Evolutionary conservation across 37 sponge, comb jelly and placozoan genomes (phyloP), one percentile per base, ranked within the genome.

Genomic region (Spongia lamella): DNA sequence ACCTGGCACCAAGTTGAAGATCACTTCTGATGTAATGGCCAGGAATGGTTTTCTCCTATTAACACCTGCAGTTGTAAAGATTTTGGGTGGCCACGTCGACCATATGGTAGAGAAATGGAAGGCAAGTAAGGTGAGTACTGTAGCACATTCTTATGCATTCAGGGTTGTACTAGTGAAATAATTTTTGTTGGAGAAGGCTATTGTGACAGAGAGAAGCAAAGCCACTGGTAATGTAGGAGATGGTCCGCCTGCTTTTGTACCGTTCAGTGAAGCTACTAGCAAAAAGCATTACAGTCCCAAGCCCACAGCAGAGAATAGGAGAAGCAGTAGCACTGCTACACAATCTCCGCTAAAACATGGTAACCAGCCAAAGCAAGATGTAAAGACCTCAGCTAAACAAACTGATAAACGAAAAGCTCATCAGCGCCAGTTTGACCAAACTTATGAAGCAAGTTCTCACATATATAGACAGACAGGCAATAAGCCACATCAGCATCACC

Each of bases 1-100:
- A 35, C 89, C 92, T 22, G 92, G 92, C 36, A 92, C 92, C 30
- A 92, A 92, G 67, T 37, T 92, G 38, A 66, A 21, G 57, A 70
- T 92, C 1, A 58, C 31, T 19, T 67, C 57, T 3, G 64, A 59
- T 4, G 78, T 88, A 27, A 20, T n/a, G 13, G 79, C 71, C 16
- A 32, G 54, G 4, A 80, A 69, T 66, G 88, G 92, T 21, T 88
- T 92, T 38, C 56, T 92, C 15, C 34, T 87, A 59, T 69, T 92
- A 17, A 71, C 16, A 16, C 74, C 79, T 26, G 39, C 63, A 17
- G 58, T 60, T 20, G 25, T 75, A 6, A 56, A 59, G 38, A 72
- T 84, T 1, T 60, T 84, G 9, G 90, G 85, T 47, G 90, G 85
- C 38, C 55, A 36, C 0, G 85, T 81, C 24, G 86, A 89, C 30